Evolutionary conservation across 2,113 vertebrate genomes (phyloP).

Genomic region (Galbula dea): DNA sequence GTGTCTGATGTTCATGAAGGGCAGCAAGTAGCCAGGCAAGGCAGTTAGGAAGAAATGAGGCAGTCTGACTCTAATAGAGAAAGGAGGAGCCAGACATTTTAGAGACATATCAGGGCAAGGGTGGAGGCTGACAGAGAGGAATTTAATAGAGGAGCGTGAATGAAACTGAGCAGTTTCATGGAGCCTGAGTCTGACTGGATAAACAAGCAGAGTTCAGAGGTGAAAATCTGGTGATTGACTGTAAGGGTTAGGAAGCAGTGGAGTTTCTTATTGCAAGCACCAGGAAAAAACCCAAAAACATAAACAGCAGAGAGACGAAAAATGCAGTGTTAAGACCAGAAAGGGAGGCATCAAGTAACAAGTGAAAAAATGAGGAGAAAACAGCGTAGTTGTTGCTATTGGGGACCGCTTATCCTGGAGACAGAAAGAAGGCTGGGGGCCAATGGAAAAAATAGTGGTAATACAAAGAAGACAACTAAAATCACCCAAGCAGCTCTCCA

Average conservation of each 20-base stretch:
- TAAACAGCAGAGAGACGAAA: background rate
- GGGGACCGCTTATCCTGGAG: background rate
- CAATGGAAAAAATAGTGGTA: background rate
- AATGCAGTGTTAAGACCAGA: background rate
- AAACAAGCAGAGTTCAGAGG: background rate
- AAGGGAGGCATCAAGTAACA: background rate
- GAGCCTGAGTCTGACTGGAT: background rate
- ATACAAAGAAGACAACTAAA: background rate
- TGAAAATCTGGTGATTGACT: background rate
- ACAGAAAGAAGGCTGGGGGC: background rate
- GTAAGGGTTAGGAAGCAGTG: background rate
- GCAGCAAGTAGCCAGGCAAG: background rate
- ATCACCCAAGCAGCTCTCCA: background rate
- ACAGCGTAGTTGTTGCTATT: background rate
- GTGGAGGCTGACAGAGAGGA: background rate
- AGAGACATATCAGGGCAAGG: background rate
- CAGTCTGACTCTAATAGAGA: background rate
- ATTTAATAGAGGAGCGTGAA: background rate
- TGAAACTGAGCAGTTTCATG: background rate
- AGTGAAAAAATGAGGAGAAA: background rate
- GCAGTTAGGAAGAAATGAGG: background rate
- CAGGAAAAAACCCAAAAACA: background rate
- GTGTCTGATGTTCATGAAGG: background rate
- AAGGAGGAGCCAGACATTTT: background rate
- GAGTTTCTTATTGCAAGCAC: background rate